Evolutionary conservation across 2,113 vertebrate genomes (phyloP).

Genomic region (Neopipo cinnamomea): DNA sequence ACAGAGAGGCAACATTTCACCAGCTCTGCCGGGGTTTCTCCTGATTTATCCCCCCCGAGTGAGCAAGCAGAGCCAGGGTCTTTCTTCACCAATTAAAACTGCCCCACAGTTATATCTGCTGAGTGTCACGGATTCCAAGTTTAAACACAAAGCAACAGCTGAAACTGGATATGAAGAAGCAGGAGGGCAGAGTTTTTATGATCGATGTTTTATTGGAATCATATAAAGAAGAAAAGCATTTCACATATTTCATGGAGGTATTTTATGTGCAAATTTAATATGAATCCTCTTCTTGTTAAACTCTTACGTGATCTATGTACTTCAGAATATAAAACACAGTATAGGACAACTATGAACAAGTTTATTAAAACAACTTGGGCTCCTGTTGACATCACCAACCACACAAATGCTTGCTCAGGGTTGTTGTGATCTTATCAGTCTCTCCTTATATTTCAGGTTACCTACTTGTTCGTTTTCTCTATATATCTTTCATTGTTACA

Average conservation of each 20-base stretch:
- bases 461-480: slow-evolving; percentile 40
- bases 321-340: slow-evolving; percentile 60
- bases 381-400: slow-evolving; percentile 73
- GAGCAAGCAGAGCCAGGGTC: neutral
- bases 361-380: slow-evolving; percentile 72
- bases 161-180: slow-evolving; percentile 33
- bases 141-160: slow-evolving; percentile 49
- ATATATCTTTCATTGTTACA: slow-evolving; percentile 67
- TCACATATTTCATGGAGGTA: slow-evolving; percentile 66
- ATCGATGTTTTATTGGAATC: slow-evolving; percentile 71
- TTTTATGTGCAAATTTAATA: slow-evolving; percentile 69
- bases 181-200: slow-evolving; percentile 65
- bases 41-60: neutral
- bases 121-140: slow-evolving; percentile 22
- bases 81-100: slow-evolving; percentile 28
- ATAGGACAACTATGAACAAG: slow-evolving; percentile 70
- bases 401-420: slow-evolving; percentile 70
- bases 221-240: slow-evolving; percentile 69
- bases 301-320: slow-evolving; percentile 67
- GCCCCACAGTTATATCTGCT: neutral
- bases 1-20: neutral
- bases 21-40: neutral
- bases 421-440: slow-evolving; percentile 71
- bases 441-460: slow-evolving; percentile 56
- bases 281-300: slow-evolving; percentile 76